phyloP scores from a whole-genome alignment of 2,113 vertebrate genomes.

The Callithrix jacchus region DNA sequence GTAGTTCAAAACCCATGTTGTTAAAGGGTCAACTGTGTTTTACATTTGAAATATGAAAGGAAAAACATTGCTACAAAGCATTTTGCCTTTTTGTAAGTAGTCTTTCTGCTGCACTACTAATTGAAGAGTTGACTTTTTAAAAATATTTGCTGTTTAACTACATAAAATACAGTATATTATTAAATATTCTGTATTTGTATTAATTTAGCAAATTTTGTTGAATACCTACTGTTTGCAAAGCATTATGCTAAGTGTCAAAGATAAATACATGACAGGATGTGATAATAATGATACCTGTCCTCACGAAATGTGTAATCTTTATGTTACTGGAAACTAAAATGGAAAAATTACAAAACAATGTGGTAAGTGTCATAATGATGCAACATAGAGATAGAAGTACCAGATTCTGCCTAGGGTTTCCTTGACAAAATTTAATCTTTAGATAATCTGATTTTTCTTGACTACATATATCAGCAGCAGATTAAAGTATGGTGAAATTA shows the following conservation, averaged over 20 bases:
- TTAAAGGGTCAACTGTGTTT: neutral
- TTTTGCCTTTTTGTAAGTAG: conserved; percentile 42
- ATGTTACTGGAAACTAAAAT: conserved; percentile 45
- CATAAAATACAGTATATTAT: neutral
- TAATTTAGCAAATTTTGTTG: conserved; percentile 21
- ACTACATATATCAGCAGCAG: neutral
- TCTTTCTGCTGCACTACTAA: neutral
- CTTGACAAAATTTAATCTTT: conserved; percentile 23
- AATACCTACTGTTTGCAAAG: neutral
- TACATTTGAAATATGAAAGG: conserved; percentile 26
- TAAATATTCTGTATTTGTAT: conserved; percentile 10
- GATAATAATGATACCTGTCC: neutral
- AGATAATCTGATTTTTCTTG: neutral
- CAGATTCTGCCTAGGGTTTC: neutral
- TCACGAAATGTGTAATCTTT: neutral
- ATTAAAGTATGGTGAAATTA: conserved; percentile 20
- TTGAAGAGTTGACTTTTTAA: neutral
- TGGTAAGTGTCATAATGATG: neutral
- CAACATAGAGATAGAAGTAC: neutral
- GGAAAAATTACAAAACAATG: conserved; percentile 26
- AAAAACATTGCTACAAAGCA: neutral
- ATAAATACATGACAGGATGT: neutral
- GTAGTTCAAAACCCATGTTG: neutral
- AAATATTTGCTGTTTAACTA: neutral
- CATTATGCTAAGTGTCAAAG: conserved; percentile 22